Evolutionary conservation across 2,113 vertebrate genomes (phyloP).

Genomic region (Labeo catla): DNA sequence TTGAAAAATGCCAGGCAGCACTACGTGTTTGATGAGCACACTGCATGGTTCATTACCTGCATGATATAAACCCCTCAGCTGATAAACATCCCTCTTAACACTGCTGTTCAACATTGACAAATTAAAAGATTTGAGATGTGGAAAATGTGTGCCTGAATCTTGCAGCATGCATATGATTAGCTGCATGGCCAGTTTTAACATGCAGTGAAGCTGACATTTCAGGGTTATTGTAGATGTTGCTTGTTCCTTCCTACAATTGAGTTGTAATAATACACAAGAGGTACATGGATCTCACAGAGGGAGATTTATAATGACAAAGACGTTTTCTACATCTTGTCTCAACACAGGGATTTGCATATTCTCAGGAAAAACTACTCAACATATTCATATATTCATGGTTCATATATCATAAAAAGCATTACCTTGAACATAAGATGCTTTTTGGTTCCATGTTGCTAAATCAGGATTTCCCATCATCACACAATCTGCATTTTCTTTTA

Average conservation of each 20-base stretch:
- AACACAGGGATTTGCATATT: not conserved
- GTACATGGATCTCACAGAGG: not conserved
- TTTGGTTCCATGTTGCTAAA: not conserved
- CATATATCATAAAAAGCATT: conserved; percentile 17
- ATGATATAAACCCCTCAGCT: conserved; percentile 58
- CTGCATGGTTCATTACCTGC: conserved; percentile 63
- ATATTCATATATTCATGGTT: not conserved
- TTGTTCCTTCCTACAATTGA: conserved; percentile 15
- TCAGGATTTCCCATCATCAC: not conserved
- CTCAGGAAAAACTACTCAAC: not conserved
- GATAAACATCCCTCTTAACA: conserved; percentile 57
- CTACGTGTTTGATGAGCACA: conserved; percentile 57
- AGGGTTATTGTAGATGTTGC: conserved; percentile 33
- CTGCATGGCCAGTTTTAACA: conserved; percentile 54
- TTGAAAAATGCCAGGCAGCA: conserved; percentile 55
- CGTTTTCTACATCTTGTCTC: not conserved
- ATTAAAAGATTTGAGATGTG: conserved; percentile 51
- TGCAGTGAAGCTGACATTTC: conserved; percentile 50
- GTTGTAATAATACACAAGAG: conserved; percentile 18
- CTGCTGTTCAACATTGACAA: conserved; percentile 50
- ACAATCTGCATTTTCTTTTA: conserved; percentile 16
- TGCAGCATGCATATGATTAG: conserved; percentile 47
- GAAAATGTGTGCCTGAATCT: conserved; percentile 27
- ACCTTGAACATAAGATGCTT: not conserved
- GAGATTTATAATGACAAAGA: conserved; percentile 20